Conservation (phyloP, 2,113 vertebrate species). For the Ranitomeya imitator region DNA sequence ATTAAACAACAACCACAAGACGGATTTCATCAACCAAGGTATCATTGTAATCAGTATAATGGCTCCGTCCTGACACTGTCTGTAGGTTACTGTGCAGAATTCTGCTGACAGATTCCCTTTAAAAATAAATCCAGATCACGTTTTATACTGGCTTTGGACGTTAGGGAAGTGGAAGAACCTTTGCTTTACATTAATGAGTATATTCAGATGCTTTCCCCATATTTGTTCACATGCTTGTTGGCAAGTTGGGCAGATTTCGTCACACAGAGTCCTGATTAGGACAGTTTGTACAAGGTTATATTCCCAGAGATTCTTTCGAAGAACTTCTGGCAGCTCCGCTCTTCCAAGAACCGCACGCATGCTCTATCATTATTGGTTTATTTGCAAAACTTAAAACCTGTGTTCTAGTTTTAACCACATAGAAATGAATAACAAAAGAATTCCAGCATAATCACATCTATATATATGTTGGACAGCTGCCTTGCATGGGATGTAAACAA, state of each 20-base stretch:
- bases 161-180: neutral
- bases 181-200: neutral
- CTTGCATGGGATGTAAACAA: too few species aligned
- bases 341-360: slow-evolving; percentile 43
- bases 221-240: neutral
- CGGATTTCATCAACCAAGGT: too few species aligned
- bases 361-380: neutral
- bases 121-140: too few species aligned
- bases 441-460: neutral
- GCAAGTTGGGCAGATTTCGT: slow-evolving; percentile 5
- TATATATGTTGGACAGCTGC: neutral
- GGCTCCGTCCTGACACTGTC: too few species aligned
- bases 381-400: neutral
- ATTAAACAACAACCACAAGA: too few species aligned
- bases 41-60: too few species aligned
- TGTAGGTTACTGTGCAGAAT: too few species aligned
- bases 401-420: neutral
- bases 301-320: slow-evolving; percentile 50
- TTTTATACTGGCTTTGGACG: neutral
- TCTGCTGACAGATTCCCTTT: too few species aligned
- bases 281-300: slow-evolving; percentile 46
- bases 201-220: neutral
- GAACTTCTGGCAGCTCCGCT: slow-evolving; percentile 30
- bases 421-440: neutral
- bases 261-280: neutral